Evolutionary conservation across 92 coral and sea anemone species (phyloP).

Genomic region (Zoanthus solanderi): DNA sequence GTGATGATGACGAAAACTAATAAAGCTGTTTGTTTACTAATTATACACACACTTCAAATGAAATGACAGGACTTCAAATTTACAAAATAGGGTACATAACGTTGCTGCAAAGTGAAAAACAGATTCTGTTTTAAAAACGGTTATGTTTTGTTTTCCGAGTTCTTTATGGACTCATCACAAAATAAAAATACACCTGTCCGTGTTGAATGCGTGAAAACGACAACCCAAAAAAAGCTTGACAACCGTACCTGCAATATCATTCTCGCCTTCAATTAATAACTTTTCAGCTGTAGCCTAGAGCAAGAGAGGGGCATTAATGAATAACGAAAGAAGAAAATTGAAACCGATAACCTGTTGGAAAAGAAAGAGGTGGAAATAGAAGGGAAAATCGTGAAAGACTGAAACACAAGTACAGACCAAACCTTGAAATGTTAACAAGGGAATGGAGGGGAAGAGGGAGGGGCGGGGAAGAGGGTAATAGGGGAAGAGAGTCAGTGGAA

Average conservation of each 20-base stretch:
- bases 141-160: not conserved
- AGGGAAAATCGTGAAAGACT: not conserved
- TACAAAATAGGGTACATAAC: too few relatives aligned
- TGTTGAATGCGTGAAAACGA: not conserved
- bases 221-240: not conserved
- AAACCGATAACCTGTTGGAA: not conserved
- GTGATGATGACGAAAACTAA: too few relatives aligned
- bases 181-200: not conserved
- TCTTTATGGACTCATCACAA: not conserved
- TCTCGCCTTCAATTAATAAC: conserved; percentile 88
- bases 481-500: too few relatives aligned
- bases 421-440: too few relatives aligned
- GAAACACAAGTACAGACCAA: not conserved
- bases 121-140: not conserved
- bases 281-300: conserved; percentile 92
- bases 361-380: not conserved
- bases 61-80: too few relatives aligned
- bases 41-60: too few relatives aligned
- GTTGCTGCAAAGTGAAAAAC: too few relatives aligned
- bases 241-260: conserved; percentile 86
- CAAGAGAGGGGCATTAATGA: not conserved
- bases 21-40: too few relatives aligned
- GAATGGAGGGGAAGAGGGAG: too few relatives aligned
- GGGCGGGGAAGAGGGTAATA: too few relatives aligned
- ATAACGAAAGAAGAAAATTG: not conserved